phyloP scores from a whole-genome alignment of 2,797 vertebrate species.

The Lerista edwardsae region DNA sequence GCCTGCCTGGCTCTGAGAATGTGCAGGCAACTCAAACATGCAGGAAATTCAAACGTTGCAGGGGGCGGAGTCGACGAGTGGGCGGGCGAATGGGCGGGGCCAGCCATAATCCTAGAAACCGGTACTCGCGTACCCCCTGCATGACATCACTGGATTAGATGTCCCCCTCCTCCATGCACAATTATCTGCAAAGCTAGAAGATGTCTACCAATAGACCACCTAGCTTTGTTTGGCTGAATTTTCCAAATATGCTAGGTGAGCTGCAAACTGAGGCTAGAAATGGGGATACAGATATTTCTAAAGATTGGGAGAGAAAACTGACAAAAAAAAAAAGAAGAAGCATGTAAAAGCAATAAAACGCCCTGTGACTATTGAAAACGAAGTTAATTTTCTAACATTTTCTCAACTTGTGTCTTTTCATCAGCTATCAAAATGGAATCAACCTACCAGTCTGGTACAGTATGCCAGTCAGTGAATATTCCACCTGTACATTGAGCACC shows the following conservation, averaged over 20 bases:
- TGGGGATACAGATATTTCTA: background rate
- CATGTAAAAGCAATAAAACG: background rate
- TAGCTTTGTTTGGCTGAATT: background rate
- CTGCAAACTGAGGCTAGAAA: background rate
- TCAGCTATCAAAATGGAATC: background rate
- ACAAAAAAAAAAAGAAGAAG: background rate
- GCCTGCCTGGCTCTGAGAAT: no score
- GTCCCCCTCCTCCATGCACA: background rate
- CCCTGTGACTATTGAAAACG: background rate
- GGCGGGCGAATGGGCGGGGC: no score
- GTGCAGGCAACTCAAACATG: no score
- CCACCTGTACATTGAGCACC: conserved; percentile 88
- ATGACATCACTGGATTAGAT: no score
- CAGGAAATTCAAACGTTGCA: no score
- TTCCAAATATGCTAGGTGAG: background rate
- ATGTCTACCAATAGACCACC: background rate
- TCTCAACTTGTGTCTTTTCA: background rate
- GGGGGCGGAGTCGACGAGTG: no score
- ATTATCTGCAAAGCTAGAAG: background rate
- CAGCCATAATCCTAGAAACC: no score
- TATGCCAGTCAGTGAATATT: conserved; percentile 89
- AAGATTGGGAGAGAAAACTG: background rate
- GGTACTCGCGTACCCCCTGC: no score
- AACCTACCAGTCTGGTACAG: conserved; percentile 85
- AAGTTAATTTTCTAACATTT: background rate